phyloP scores from a whole-genome alignment of 2,888 invertebrate genomes.

The Sphaerophoria taeniata region DNA sequence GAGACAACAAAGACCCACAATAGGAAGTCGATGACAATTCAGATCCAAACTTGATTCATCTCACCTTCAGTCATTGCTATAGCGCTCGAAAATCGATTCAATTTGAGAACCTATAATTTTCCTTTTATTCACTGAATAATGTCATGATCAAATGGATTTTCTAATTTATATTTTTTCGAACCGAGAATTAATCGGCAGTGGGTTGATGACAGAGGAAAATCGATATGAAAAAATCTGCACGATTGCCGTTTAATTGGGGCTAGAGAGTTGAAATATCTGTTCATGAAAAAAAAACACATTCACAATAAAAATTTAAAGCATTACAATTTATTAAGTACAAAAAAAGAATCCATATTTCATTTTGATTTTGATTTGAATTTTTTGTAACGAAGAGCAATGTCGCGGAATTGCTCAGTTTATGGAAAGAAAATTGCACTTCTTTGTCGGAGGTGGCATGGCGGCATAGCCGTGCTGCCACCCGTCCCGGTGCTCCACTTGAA shows the following conservation, averaged over 20 bases:
- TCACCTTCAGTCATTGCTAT: not conserved
- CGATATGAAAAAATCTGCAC: slow-evolving; percentile 56
- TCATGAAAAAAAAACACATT: not conserved
- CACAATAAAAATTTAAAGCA: not conserved
- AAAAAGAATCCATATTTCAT: slow-evolving; percentile 52
- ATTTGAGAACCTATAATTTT: slow-evolving; percentile 71
- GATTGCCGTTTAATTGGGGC: slow-evolving; percentile 60
- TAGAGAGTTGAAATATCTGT: not conserved
- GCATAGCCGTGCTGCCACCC: slow-evolving; percentile 34
- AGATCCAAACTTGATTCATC: slow-evolving; percentile 45
- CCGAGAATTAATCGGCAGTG: not conserved
- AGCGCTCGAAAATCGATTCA: slow-evolving; percentile 60
- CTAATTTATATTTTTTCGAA: slow-evolving; percentile 9
- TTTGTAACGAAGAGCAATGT: slow-evolving; percentile 34
- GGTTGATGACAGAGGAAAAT: slow-evolving; percentile 25
- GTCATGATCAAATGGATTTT: slow-evolving; percentile 71
- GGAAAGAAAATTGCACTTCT: slow-evolving; percentile 70
- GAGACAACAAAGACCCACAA: slow-evolving; percentile 44
- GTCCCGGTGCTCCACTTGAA: slow-evolving; percentile 61
- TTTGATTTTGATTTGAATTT: slow-evolving; percentile 51
- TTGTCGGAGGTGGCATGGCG: slow-evolving; percentile 27
- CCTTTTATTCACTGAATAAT: slow-evolving; percentile 74
- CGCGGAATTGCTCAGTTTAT: slow-evolving; percentile 45
- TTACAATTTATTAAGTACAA: slow-evolving; percentile 31
- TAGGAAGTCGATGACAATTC: slow-evolving; percentile 13